phyloP scores from a whole-genome alignment of 1,140 invertebrate species.

The Cotesia typhae region DNA sequence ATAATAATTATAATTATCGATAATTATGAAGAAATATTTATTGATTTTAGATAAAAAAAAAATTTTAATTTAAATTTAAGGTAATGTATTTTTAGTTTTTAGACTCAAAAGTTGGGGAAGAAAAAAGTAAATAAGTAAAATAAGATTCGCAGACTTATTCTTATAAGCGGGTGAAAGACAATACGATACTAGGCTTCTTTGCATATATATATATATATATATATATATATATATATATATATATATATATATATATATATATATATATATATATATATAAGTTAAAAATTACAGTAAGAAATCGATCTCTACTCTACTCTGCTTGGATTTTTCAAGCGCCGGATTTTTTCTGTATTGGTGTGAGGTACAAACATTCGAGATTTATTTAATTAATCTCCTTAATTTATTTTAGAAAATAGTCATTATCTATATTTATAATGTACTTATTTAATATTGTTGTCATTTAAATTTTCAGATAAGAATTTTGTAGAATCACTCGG shows the following conservation, averaged over 20 bases:
- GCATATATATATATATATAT: background rate
- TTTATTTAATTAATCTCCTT: no score
- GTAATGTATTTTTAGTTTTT: no score
- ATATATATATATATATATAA: background rate
- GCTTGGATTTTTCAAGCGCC: background rate
- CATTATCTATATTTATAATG: no score
- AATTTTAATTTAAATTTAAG: no score
- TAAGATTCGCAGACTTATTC: background rate
- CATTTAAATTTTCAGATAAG: no score
- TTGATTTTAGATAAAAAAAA: background rate
- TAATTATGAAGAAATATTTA: background rate
- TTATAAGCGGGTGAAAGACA: conserved; percentile 6
- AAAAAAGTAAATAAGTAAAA: background rate
- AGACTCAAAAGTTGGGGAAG: background rate
- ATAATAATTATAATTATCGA: background rate
- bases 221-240: no score
- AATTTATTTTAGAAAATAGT: no score
- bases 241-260: no score
- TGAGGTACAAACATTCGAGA: background rate
- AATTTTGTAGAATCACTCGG: no score
- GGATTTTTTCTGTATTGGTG: background rate
- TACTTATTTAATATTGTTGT: no score
- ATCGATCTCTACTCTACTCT: background rate
- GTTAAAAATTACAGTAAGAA: background rate
- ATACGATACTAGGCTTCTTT: conserved; percentile 5